phyloP scores from a whole-genome alignment of 2,113 vertebrate species.

The Aramus guarauna region DNA sequence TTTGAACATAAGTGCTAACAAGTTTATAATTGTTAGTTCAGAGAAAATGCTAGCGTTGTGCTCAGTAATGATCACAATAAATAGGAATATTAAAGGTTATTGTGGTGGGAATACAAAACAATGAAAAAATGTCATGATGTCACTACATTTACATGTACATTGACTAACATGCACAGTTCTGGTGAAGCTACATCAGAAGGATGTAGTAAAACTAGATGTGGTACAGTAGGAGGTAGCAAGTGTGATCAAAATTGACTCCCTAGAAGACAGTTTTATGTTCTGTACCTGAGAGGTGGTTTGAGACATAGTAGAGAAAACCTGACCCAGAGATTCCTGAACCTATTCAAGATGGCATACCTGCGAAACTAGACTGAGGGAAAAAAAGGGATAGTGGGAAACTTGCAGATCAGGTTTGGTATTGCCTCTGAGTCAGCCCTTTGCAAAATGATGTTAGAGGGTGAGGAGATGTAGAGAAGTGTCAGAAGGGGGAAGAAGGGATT shows the following conservation, averaged over 20 bases:
- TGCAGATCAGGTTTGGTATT: background rate
- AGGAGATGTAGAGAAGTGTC: background rate
- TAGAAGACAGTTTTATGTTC: background rate
- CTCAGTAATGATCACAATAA: background rate
- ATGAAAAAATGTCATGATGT: background rate
- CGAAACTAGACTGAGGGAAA: background rate
- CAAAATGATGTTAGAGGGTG: background rate
- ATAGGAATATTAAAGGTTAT: background rate
- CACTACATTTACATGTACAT: background rate
- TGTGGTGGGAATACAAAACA: background rate
- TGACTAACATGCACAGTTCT: background rate
- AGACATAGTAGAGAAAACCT: background rate
- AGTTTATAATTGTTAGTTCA: background rate
- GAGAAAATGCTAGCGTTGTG: background rate
- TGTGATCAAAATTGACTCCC: background rate
- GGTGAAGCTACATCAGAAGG: background rate
- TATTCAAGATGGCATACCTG: fast-evolving
- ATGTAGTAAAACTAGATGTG: background rate
- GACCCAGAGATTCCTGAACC: background rate
- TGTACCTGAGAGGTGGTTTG: background rate
- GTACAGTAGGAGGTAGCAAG: background rate
- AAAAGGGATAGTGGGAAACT: background rate
- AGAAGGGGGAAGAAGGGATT: background rate
- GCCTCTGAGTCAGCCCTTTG: background rate
- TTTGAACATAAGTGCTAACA: background rate